A percentile compares a stretch with the other conserved stretches of the same genome.
Evolutionary conservation across 2,888 invertebrate genomes (phyloP).

Genomic region (Dusona sp.): DNA sequence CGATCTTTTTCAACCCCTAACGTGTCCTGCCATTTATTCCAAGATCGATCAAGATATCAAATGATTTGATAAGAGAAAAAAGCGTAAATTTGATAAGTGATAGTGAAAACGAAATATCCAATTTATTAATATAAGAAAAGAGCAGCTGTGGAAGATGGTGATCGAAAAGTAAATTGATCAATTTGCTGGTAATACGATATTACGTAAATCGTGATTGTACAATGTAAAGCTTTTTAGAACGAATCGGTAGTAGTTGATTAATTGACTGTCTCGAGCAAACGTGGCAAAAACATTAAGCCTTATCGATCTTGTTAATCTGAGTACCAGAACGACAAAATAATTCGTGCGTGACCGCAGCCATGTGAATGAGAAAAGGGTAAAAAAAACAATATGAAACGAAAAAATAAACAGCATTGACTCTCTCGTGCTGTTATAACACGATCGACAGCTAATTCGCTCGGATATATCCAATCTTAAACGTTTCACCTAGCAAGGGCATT

Average conservation of each 20-base stretch:
- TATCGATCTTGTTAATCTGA: slow-evolving; percentile 35
- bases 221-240: slow-evolving; percentile 40
- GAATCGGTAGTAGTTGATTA: slow-evolving; percentile 39
- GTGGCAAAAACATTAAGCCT: slow-evolving; percentile 37
- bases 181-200: neutral
- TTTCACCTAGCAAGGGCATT: slow-evolving; percentile 15
- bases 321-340: slow-evolving; percentile 49
- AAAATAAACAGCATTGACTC: slow-evolving; percentile 11
- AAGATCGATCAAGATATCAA: neutral
- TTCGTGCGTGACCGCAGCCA: slow-evolving; percentile 46
- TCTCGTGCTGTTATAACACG: slow-evolving; percentile 24
- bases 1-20: neutral
- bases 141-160: neutral
- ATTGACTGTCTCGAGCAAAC: slow-evolving; percentile 33
- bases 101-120: neutral
- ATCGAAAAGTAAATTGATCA: slow-evolving; percentile 3
- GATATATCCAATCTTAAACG: slow-evolving; percentile 51
- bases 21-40: neutral
- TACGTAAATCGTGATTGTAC: slow-evolving; percentile 18
- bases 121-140: neutral
- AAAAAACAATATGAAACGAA: neutral
- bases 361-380: slow-evolving; percentile 44
- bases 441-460: slow-evolving; percentile 59
- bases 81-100: neutral
- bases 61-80: neutral